Conservation (phyloP, 1,140 invertebrate species). For the Melitaea cinxia region DNA sequence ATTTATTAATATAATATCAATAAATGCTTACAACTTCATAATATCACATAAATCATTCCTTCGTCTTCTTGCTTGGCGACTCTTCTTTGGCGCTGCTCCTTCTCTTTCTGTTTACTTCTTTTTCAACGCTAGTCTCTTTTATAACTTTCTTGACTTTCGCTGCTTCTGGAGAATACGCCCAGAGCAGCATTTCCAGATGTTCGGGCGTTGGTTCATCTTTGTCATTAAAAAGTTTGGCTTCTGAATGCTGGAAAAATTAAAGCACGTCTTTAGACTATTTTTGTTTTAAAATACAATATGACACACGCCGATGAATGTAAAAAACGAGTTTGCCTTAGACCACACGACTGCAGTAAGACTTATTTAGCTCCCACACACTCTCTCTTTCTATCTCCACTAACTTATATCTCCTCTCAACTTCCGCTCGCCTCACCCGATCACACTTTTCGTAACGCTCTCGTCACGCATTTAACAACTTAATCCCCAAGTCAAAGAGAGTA, state of each 20-base stretch:
- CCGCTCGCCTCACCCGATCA: too few relatives aligned
- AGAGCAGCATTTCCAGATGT: slow-evolving; percentile 83
- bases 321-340: too few relatives aligned
- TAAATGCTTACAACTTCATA: slow-evolving; percentile 25
- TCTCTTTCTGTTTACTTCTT: slow-evolving; percentile 47
- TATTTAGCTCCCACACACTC: too few relatives aligned
- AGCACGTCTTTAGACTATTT: background rate
- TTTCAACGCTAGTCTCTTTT: slow-evolving; percentile 54
- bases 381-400: too few relatives aligned
- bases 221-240: slow-evolving; percentile 82
- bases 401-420: too few relatives aligned
- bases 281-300: too few relatives aligned
- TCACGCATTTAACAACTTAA: too few relatives aligned
- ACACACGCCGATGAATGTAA: too few relatives aligned
- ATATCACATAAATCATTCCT: slow-evolving; percentile 44
- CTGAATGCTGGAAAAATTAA: slow-evolving; percentile 51
- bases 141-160: slow-evolving; percentile 61
- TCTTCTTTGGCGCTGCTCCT: slow-evolving; percentile 52
- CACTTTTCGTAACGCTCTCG: too few relatives aligned
- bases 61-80: slow-evolving; percentile 61
- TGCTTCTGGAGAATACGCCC: slow-evolving; percentile 84
- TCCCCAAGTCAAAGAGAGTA: too few relatives aligned
- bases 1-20: slow-evolving; percentile 20
- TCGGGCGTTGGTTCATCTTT: slow-evolving; percentile 83
- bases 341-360: too few relatives aligned